Conservation (phyloP, 2,797 vertebrate genomes). For the Sternarchorhynchus goeldii region DNA sequence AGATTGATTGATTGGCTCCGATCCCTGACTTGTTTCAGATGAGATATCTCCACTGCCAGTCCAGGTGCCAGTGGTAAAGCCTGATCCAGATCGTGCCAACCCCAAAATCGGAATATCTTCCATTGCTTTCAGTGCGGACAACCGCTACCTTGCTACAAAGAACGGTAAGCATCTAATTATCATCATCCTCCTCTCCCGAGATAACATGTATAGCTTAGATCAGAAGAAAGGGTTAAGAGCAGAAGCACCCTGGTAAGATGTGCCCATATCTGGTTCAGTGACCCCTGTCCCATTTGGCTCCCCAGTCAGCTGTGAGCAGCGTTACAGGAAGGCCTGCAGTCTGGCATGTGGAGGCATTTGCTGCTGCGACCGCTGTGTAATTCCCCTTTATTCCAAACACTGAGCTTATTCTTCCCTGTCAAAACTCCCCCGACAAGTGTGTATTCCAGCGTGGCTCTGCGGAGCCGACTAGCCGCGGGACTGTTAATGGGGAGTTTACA, state of each 20-base stretch:
- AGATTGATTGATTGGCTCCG: neutral
- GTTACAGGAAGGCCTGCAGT: slow-evolving; percentile 34
- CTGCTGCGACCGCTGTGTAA: slow-evolving; percentile 42
- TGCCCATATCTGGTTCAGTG: neutral
- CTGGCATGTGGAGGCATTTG: slow-evolving; percentile 44
- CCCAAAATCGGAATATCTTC: slow-evolving; percentile 89
- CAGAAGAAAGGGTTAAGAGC: neutral
- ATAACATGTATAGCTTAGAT: neutral
- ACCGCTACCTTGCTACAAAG: slow-evolving; percentile 89
- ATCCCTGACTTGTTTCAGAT: slow-evolving; percentile 74
- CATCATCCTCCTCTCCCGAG: neutral
- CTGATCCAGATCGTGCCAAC: slow-evolving; percentile 88
- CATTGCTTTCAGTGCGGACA: slow-evolving; percentile 90
- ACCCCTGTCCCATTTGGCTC: slow-evolving; percentile 48
- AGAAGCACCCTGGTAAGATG: neutral
- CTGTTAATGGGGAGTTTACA: slow-evolving; percentile 43
- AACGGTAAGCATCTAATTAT: slow-evolving; percentile 76
- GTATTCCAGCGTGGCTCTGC: slow-evolving; percentile 33
- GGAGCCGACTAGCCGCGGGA: slow-evolving; percentile 13
- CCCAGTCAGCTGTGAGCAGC: slow-evolving; percentile 22
- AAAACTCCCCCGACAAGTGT: slow-evolving; percentile 45
- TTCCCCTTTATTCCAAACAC: slow-evolving; percentile 44
- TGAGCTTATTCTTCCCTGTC: slow-evolving; percentile 27
- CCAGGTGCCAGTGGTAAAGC: slow-evolving; percentile 83
- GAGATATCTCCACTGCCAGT: slow-evolving; percentile 80